Conservation (phyloP, 2,888 invertebrate species). For the Callimorpha dominula region DNA sequence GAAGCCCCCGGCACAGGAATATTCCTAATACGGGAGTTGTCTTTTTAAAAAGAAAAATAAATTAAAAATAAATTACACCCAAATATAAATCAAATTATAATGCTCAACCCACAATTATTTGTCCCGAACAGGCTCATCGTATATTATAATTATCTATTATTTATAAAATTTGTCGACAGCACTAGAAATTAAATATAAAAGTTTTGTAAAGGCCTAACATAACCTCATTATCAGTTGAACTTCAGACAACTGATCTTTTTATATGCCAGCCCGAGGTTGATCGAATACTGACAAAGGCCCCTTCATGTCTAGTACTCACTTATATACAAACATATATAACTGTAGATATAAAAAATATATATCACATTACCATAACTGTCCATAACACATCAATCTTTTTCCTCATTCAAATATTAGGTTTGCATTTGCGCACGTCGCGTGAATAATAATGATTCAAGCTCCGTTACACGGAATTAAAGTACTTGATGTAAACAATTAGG, state of each 20-base stretch:
- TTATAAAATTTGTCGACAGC: not conserved
- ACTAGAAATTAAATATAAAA: not conserved
- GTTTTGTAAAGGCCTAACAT: not conserved
- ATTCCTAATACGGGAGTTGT: no score
- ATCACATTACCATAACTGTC: no score
- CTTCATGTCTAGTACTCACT: not conserved
- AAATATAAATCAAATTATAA: no score
- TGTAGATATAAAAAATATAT: not conserved
- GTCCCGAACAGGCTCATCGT: no score
- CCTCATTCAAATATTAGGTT: constrained; percentile 18
- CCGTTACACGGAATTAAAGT: constrained; percentile 11
- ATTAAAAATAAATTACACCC: no score
- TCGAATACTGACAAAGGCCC: constrained; percentile 1
- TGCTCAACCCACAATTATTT: no score
- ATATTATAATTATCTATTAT: no score
- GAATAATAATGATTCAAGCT: constrained; percentile 16
- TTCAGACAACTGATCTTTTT: not conserved
- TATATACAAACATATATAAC: not conserved
- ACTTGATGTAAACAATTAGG: constrained; percentile 20
- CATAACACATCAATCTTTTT: constrained; percentile 2
- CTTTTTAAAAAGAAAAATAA: no score
- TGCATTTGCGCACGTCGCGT: constrained; percentile 1
- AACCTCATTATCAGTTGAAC: not conserved
- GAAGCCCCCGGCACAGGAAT: no score
- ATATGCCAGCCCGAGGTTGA: not conserved